A percentile compares a stretch with the other conserved stretches of the same genome.
Conservation (phyloP, 2,797 vertebrate species). For the Spinus pinus region DNA sequence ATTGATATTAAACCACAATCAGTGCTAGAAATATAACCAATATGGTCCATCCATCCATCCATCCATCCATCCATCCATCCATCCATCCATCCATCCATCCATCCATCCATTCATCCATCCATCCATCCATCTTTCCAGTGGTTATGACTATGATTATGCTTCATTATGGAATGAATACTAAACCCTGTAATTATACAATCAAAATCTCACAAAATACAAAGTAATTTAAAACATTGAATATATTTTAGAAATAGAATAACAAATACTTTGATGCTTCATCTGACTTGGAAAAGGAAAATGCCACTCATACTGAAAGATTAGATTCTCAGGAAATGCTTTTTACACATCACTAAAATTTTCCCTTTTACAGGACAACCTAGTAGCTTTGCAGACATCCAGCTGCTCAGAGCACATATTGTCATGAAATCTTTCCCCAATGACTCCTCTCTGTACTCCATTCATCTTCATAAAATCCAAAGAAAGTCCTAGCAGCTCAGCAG, state of each 20-base stretch:
- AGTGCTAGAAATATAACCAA: not conserved
- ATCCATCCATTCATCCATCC: no score
- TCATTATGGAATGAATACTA: no score
- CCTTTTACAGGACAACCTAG: not conserved
- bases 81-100: not conserved
- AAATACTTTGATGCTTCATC: not conserved
- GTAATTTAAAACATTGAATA: not conserved
- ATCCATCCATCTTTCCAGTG: not conserved
- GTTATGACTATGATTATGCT: not conserved
- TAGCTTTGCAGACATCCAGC: not conserved
- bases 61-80: not conserved
- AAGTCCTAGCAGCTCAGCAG: not conserved
- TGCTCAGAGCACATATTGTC: not conserved
- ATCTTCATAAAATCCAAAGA: not conserved
- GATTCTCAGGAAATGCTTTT: not conserved
- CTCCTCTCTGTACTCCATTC: not conserved
- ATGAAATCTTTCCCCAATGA: not conserved
- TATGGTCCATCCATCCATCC: accelerated
- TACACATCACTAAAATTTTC: not conserved
- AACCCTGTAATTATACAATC: not conserved
- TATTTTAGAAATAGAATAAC: not conserved
- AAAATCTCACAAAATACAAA: not conserved
- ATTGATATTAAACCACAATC: not conserved
- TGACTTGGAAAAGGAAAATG: not conserved
- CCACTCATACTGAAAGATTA: not conserved